Percentiles rank a stretch among this genome's conserved stretches.
These are phyloP conservation scores for Tromatobia lineatoria DNA, from an alignment of 2,888 invertebrate genomes.

Conservation along the genomic window DNA sequence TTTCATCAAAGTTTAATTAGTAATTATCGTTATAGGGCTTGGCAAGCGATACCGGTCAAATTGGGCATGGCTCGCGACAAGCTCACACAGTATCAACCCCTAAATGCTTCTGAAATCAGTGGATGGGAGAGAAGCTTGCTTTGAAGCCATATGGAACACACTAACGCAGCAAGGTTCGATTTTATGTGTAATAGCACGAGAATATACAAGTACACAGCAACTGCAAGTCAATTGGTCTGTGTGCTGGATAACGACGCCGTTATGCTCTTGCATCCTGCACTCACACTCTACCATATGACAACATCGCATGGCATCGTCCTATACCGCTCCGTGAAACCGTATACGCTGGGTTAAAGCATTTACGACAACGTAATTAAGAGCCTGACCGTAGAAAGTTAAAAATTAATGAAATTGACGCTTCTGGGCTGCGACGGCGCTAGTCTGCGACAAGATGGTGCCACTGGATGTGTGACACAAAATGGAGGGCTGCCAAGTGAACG, in stretches of 20 bases:
- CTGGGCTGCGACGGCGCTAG: constrained; percentile 32
- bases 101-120: constrained; percentile 42
- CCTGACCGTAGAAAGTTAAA: constrained; percentile 55
- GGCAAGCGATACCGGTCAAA: constrained; percentile 28
- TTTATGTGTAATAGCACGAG: constrained; percentile 4
- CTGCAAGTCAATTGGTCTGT: constrained; percentile 4
- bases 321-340: constrained; percentile 14
- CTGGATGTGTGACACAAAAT: not conserved
- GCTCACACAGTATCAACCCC: constrained; percentile 12
- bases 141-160: not conserved
- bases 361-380: constrained; percentile 60
- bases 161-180: not conserved
- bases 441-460: constrained; percentile 6
- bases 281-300: constrained; percentile 9
- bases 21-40: constrained; percentile 57
- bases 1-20: constrained; percentile 62
- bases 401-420: constrained; percentile 66
- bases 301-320: constrained; percentile 4
- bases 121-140: not conserved
- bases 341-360: constrained; percentile 26
- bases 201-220: constrained; percentile 23
- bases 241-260: constrained; percentile 24
- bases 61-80: constrained; percentile 35
- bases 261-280: constrained; percentile 26
- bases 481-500: constrained; percentile 11